phyloP scores from a whole-genome alignment of 2,797 vertebrate species.

The Poeciliopsis infans region DNA sequence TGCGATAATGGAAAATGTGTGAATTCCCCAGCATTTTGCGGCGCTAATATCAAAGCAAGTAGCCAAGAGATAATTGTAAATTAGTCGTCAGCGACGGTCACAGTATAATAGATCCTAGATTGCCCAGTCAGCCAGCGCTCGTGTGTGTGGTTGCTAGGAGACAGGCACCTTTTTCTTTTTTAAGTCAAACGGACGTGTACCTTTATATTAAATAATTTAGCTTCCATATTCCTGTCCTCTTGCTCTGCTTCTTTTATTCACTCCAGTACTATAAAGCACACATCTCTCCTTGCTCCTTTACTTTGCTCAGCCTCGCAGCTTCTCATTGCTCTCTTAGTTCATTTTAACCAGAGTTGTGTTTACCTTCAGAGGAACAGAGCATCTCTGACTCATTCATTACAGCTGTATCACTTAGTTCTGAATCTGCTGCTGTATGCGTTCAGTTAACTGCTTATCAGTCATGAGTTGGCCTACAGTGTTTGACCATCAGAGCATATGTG shows the following conservation, averaged over 20 bases:
- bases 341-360: conserved; percentile 33
- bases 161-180: conserved; percentile 41
- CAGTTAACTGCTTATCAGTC: conserved; percentile 42
- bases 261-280: conserved; percentile 36
- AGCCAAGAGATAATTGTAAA: conserved; percentile 51
- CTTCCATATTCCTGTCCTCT: conserved; percentile 23
- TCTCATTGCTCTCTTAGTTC: conserved; percentile 6
- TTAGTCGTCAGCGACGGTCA: conserved; percentile 29
- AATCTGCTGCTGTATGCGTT: conserved; percentile 55
- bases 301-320: conserved; percentile 3
- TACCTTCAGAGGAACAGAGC: conserved; percentile 7
- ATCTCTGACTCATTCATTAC: conserved; percentile 46
- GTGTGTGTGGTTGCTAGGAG: conserved; percentile 64
- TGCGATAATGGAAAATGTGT: background rate
- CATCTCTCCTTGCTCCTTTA: conserved; percentile 10
- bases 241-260: conserved; percentile 26
- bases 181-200: conserved; percentile 61
- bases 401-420: conserved; percentile 31
- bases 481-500: conserved; percentile 25
- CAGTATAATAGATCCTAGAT: conserved; percentile 29
- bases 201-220: conserved; percentile 68
- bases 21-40: conserved; percentile 5
- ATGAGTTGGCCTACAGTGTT: conserved; percentile 22
- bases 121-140: conserved; percentile 17
- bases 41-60: conserved; percentile 17